Percentiles rank a stretch among this genome's conserved stretches.
phyloP scores from a whole-genome alignment of 2,888 invertebrate genomes.

The Meteorus cinctellus region DNA sequence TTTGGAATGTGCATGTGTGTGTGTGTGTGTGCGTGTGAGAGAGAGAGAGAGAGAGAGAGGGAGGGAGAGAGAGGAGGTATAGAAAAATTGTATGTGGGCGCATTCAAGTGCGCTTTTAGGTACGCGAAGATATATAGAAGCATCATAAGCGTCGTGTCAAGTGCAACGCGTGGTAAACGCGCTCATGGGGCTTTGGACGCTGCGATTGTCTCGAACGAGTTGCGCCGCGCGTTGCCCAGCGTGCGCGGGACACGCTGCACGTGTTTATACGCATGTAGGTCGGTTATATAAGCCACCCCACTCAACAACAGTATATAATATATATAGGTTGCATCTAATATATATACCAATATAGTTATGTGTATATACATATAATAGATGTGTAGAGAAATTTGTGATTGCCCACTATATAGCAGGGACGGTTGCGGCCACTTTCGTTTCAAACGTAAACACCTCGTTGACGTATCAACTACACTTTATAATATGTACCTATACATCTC shows the following conservation, averaged over 20 bases:
- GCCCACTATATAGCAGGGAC: neutral
- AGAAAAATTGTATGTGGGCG: no score
- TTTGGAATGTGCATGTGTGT: no score
- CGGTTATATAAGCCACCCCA: constrained; percentile 10
- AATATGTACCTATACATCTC: neutral
- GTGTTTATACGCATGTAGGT: constrained; percentile 23
- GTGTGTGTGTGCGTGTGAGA: no score
- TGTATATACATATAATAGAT: neutral
- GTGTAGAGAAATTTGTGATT: neutral
- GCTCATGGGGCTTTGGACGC: neutral
- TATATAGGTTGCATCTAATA: neutral
- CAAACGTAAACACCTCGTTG: constrained; percentile 13
- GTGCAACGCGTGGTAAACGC: no score
- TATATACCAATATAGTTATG: neutral
- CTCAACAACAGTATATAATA: neutral
- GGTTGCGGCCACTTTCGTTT: constrained; percentile 5
- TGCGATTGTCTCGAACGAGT: neutral
- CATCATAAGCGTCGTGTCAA: no score
- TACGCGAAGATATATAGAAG: no score
- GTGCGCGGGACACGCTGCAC: constrained; percentile 16
- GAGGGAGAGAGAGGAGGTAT: no score
- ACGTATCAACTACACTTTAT: constrained; percentile 5
- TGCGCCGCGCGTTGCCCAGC: constrained; percentile 13
- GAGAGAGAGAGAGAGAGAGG: no score
- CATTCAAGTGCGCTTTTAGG: no score